Evolutionary conservation across 2,797 vertebrate species (phyloP).

Genomic region (Pipistrellus pygmaeus): DNA sequence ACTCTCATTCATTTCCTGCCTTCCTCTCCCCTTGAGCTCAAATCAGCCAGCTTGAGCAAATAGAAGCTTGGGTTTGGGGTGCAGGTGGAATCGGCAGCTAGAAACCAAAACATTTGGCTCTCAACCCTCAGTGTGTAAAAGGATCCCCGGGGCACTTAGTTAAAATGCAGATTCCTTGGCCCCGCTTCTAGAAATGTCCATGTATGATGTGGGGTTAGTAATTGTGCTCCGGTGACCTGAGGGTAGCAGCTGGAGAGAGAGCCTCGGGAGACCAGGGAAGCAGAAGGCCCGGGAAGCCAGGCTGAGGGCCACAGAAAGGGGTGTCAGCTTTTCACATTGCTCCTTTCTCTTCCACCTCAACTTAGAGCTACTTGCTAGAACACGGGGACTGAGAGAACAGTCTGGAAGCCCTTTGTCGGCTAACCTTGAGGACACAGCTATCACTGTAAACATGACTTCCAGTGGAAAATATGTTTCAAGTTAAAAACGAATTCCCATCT

Average conservation of each 20-base stretch:
- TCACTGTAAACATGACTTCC: neutral
- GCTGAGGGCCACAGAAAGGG: neutral
- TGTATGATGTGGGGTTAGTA: neutral
- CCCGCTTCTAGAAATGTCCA: neutral
- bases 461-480: slow-evolving; percentile 25
- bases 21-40: neutral
- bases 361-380: neutral
- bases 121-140: neutral
- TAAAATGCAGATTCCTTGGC: neutral
- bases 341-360: neutral
- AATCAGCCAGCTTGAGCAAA: neutral
- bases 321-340: neutral
- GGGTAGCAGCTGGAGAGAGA: neutral
- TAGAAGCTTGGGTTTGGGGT: neutral
- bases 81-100: neutral
- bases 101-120: neutral
- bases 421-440: neutral
- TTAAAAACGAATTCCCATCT: slow-evolving; percentile 36
- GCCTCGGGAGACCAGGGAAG: neutral
- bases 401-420: neutral
- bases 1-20: neutral
- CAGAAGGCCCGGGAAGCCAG: neutral
- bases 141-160: neutral
- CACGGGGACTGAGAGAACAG: neutral
- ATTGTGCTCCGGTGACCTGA: neutral